phyloP scores from a whole-genome alignment of 2,113 vertebrate species.

The Siphamia tubifer region DNA sequence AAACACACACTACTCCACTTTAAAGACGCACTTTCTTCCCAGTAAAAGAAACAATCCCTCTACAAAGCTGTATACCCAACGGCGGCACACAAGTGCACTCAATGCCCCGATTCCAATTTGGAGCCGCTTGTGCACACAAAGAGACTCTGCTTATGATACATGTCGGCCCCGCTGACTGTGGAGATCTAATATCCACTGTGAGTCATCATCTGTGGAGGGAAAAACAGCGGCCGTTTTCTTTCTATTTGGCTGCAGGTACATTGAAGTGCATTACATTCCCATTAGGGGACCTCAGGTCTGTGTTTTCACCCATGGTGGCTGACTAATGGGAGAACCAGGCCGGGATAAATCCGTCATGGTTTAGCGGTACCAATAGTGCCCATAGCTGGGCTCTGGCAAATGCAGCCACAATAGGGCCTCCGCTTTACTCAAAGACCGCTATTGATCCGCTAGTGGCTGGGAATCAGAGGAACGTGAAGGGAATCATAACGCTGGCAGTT shows the following conservation, averaged over 20 bases:
- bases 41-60: slow-evolving; percentile 41
- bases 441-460: slow-evolving; percentile 66
- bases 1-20: too few relatives aligned
- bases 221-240: slow-evolving; percentile 44
- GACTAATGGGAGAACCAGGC: slow-evolving; percentile 61
- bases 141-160: slow-evolving; percentile 52
- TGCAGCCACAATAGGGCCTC: slow-evolving; percentile 50
- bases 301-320: slow-evolving; percentile 57
- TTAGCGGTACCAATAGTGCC: slow-evolving; percentile 38
- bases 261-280: slow-evolving; percentile 68
- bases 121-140: slow-evolving; percentile 42
- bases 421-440: slow-evolving; percentile 65
- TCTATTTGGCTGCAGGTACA: slow-evolving; percentile 64
- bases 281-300: slow-evolving; percentile 54
- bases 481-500: slow-evolving; percentile 50
- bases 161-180: slow-evolving; percentile 18
- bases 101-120: slow-evolving; percentile 45
- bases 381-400: slow-evolving; percentile 10
- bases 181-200: slow-evolving; percentile 59
- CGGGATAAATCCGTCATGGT: slow-evolving; percentile 58
- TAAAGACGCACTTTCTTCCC: slow-evolving; percentile 11
- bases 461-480: slow-evolving; percentile 60
- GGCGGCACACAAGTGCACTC: slow-evolving; percentile 22
- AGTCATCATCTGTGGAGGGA: slow-evolving; percentile 48
- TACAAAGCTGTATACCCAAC: slow-evolving; percentile 21